phyloP scores from a whole-genome alignment of 2,888 invertebrate species.

The Nomada ruficornis region DNA sequence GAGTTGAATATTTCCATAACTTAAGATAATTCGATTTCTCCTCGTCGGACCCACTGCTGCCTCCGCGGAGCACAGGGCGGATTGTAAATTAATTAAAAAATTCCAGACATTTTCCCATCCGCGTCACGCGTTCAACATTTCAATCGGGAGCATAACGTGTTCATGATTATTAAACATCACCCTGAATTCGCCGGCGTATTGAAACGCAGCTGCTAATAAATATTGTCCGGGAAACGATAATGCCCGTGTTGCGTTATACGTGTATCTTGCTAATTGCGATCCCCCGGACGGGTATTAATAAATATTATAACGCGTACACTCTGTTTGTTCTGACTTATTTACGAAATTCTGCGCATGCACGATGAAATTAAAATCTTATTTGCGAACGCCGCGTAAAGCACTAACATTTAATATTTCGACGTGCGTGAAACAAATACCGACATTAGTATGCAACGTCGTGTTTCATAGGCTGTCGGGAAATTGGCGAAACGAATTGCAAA shows the following conservation, averaged over 20 bases:
- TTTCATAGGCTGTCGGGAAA: neutral
- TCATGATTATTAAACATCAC: constrained; percentile 3
- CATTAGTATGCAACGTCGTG: no score
- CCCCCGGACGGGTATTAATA: neutral
- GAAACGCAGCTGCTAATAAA: neutral
- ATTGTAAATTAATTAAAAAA: constrained; percentile 20
- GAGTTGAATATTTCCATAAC: constrained; percentile 43
- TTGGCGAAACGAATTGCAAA: constrained; percentile 5
- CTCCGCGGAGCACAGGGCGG: neutral
- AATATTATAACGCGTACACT: neutral
- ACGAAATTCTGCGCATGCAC: no score
- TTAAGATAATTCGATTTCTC: constrained; percentile 23
- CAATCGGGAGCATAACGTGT: neutral
- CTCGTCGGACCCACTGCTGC: neutral
- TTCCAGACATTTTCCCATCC: neutral
- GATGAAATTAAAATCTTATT: no score
- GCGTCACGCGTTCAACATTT: neutral
- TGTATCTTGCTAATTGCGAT: constrained; percentile 4
- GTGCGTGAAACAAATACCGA: no score
- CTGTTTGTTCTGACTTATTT: no score
- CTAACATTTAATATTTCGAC: no score
- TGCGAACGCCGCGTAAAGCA: no score
- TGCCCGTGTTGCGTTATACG: neutral
- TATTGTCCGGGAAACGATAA: neutral
- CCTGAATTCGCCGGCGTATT: neutral